A percentile compares a stretch with the other conserved stretches of the same genome.
Evolutionary conservation across 2,888 invertebrate species (phyloP).

Genomic region (Amphiduros pacificus): DNA sequence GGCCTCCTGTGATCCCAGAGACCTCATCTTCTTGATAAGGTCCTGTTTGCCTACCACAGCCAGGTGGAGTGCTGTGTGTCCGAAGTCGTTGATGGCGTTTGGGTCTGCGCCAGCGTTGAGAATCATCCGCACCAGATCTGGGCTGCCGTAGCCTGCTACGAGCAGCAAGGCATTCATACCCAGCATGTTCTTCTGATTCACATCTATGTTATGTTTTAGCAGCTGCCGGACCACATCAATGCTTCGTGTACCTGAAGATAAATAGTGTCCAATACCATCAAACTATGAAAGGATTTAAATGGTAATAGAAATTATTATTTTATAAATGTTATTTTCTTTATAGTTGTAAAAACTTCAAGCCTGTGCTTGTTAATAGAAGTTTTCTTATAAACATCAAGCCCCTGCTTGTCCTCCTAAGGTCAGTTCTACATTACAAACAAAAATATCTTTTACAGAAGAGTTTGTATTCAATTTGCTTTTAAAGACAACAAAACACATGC

Average conservation of each 20-base stretch:
- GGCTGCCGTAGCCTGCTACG: conserved; percentile 36
- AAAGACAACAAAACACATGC: no score
- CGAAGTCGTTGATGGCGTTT: conserved; percentile 33
- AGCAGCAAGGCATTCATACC: conserved; percentile 36
- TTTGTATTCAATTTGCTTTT: no score
- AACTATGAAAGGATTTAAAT: no score
- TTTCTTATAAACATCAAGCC: no score
- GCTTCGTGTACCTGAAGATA: conserved; percentile 28
- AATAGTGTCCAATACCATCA: no score
- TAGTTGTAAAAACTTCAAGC: no score
- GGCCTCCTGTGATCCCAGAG: conserved; percentile 17
- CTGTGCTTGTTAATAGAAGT: no score
- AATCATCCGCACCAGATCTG: conserved; percentile 28
- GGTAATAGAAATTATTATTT: no score
- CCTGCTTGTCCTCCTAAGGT: no score
- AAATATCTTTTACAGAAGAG: no score
- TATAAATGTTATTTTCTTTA: no score
- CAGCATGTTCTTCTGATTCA: conserved; percentile 37
- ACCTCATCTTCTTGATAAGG: conserved; percentile 24
- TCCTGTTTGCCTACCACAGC: conserved; percentile 25
- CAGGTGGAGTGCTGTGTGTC: conserved; percentile 35
- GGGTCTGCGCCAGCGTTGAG: conserved; percentile 33
- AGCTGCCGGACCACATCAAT: conserved; percentile 31
- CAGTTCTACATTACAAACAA: no score
- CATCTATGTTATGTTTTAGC: conserved; percentile 30